Evolutionary conservation across 2,888 invertebrate species (phyloP).

Genomic region (Tholera decimalis): DNA sequence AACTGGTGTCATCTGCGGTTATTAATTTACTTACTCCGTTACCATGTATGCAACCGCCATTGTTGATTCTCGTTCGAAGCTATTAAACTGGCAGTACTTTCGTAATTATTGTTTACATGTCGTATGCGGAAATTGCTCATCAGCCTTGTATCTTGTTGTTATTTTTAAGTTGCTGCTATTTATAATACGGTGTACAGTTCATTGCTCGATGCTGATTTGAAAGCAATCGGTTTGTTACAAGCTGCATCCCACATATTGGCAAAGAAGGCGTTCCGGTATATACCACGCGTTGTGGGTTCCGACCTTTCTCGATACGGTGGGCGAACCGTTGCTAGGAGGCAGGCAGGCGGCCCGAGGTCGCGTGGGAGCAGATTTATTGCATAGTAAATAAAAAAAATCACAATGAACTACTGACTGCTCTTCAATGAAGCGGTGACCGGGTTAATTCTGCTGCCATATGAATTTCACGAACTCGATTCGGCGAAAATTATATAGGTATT

Average conservation of each 20-base stretch:
- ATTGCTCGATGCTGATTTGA: constrained; percentile 45
- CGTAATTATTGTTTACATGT: constrained; percentile 77
- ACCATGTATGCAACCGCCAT: constrained; percentile 64
- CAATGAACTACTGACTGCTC: constrained; percentile 72
- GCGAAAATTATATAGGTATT: constrained; percentile 5
- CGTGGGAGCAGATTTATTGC: constrained; percentile 80
- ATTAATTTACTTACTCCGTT: constrained; percentile 70
- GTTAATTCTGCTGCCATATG: constrained; percentile 62
- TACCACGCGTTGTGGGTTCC: constrained; percentile 62
- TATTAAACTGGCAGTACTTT: constrained; percentile 69
- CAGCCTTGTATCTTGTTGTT: constrained; percentile 69
- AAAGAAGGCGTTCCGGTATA: constrained; percentile 49
- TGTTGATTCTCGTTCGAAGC: constrained; percentile 66
- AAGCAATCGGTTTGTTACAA: constrained; percentile 40
- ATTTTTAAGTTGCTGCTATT: constrained; percentile 63
- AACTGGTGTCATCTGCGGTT: constrained; percentile 72
- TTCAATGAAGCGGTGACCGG: constrained; percentile 73
- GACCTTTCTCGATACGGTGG: constrained; percentile 75
- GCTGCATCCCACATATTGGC: constrained; percentile 55
- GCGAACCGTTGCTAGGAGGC: constrained; percentile 73
- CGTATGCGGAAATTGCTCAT: constrained; percentile 72
- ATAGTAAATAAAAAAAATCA: constrained; percentile 78
- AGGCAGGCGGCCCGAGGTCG: constrained; percentile 68
- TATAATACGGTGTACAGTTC: constrained; percentile 53
- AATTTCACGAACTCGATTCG: constrained; percentile 38